A percentile compares a stretch with the other conserved stretches of the same genome.
Evolutionary conservation across 2,113 vertebrate genomes (phyloP).

Genomic region (Dicerorhinus sumatrensis): DNA sequence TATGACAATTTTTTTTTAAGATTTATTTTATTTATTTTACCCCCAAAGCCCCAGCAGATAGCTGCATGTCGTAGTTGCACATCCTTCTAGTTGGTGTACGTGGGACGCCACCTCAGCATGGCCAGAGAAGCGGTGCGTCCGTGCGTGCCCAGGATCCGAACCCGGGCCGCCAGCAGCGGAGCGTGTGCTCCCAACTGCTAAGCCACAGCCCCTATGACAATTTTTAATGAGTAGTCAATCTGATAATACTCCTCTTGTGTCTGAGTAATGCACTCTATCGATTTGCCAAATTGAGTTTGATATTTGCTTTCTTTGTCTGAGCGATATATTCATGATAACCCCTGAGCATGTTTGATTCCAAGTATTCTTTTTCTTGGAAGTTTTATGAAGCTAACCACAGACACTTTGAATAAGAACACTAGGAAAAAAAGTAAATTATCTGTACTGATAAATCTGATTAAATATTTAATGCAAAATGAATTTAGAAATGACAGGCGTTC

Average conservation of each 20-base stretch:
- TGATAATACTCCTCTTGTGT: background rate
- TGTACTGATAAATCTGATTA: slow-evolving; percentile 52
- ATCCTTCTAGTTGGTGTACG: too few relatives aligned
- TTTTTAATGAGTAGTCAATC: background rate
- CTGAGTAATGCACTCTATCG: background rate
- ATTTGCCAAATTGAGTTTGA: slow-evolving; percentile 4
- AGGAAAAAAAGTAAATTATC: slow-evolving; percentile 49
- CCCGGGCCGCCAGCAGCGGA: too few relatives aligned
- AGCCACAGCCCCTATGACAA: too few relatives aligned
- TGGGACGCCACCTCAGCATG: too few relatives aligned
- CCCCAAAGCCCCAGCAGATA: too few relatives aligned
- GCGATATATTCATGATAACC: background rate
- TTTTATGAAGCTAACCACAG: background rate
- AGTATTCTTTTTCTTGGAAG: background rate
- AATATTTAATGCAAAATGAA: slow-evolving; percentile 69
- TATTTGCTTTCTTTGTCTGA: slow-evolving; percentile 5
- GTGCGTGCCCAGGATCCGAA: too few relatives aligned
- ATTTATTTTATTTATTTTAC: too few relatives aligned
- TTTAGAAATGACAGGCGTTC: slow-evolving; percentile 38
- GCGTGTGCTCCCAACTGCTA: too few relatives aligned
- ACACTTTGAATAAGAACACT: background rate
- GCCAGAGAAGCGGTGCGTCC: too few relatives aligned
- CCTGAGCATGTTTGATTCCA: background rate
- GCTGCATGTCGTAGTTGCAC: too few relatives aligned
- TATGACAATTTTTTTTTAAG: slow-evolving; percentile 23